These are phyloP conservation scores for Drosophila lini DNA, from an alignment of 1,140 invertebrate genomes.

Conservation along the genomic window DNA sequence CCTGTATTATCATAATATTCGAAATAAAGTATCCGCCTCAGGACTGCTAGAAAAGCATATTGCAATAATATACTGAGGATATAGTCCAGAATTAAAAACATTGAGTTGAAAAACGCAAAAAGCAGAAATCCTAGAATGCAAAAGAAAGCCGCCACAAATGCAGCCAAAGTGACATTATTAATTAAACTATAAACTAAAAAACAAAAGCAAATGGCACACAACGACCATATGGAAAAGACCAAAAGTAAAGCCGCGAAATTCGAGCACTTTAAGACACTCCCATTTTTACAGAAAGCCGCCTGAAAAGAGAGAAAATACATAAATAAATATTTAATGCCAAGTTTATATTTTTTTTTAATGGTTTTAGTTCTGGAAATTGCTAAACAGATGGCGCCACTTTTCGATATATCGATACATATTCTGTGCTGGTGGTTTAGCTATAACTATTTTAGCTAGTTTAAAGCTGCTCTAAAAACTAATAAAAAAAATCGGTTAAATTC, in stretches of 20 bases:
- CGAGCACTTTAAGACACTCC: slow-evolving; percentile 27
- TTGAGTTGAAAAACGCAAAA: not conserved
- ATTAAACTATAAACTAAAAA: slow-evolving; percentile 17
- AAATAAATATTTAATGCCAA: slow-evolving; percentile 3
- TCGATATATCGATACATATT: not conserved
- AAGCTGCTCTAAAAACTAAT: not conserved
- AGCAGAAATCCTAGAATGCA: not conserved
- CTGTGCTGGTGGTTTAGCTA: not conserved
- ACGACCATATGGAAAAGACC: slow-evolving; percentile 15
- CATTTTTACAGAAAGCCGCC: slow-evolving; percentile 22
- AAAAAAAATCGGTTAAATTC: no score
- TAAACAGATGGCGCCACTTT: not conserved
- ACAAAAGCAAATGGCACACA: slow-evolving; percentile 24
- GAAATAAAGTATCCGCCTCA: not conserved
- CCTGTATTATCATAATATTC: slow-evolving; percentile 3
- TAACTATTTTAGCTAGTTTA: not conserved
- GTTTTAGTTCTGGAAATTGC: not conserved
- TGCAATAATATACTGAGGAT: slow-evolving; percentile 1
- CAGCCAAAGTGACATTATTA: not conserved
- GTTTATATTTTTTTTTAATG: not conserved
- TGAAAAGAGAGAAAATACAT: not conserved
- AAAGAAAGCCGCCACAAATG: slow-evolving; percentile 1
- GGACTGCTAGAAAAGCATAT: slow-evolving; percentile 14
- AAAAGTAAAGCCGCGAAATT: slow-evolving; percentile 5
- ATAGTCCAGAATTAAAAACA: no score